A percentile compares a stretch with the other conserved stretches of the same genome.
Conservation (phyloP, 2,113 vertebrate genomes). For the Microcebus tavaratra region DNA sequence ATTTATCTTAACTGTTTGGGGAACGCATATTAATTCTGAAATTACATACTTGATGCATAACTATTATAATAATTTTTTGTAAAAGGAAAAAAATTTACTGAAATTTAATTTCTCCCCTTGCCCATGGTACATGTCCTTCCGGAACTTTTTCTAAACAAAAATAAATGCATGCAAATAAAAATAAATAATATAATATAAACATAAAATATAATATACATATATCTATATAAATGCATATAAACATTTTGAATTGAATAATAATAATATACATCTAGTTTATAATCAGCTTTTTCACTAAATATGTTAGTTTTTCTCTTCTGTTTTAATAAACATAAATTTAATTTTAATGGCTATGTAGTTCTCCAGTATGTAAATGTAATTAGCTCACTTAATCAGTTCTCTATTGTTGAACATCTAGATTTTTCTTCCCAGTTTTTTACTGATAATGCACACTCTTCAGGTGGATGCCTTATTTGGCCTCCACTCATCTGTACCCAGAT, state of each 20-base stretch:
- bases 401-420: not conserved
- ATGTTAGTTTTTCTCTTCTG: not conserved
- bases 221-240: not conserved
- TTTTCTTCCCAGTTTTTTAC: not conserved
- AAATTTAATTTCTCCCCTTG: not conserved
- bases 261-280: not conserved
- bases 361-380: not conserved
- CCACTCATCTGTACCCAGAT: no score
- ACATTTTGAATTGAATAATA: not conserved
- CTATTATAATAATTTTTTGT: not conserved
- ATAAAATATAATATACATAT: no score
- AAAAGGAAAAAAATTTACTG: not conserved
- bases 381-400: not conserved
- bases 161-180: not conserved
- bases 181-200: no score
- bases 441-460: not conserved
- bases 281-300: not conserved
- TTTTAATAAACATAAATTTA: not conserved
- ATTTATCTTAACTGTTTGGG: not conserved
- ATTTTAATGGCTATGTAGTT: not conserved
- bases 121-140: not conserved
- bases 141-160: not conserved
- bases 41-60: not conserved
- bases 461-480: no score
- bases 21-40: not conserved